A percentile compares a stretch with the other conserved stretches of the same genome.
phyloP scores from a whole-genome alignment of 2,113 vertebrate species.

The Macrotis lagotis region DNA sequence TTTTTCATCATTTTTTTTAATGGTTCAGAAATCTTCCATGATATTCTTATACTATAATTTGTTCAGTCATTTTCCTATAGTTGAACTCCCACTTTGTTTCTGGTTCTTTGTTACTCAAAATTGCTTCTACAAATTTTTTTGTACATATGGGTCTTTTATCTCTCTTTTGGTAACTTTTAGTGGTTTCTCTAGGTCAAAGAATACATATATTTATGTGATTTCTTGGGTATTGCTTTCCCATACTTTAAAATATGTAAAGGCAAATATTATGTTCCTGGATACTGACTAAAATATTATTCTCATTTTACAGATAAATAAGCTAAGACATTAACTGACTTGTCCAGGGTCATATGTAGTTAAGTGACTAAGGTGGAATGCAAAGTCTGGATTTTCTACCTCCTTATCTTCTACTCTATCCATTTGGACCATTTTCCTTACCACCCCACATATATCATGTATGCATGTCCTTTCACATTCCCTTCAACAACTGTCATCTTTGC shows the following conservation, averaged over 20 bases:
- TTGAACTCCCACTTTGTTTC: no score
- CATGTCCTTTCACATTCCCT: not conserved
- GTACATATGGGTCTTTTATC: no score
- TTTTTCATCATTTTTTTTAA: no score
- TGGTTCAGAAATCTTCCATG: no score
- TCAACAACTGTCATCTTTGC: not conserved
- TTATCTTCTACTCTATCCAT: not conserved
- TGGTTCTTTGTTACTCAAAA: no score
- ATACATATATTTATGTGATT: not conserved
- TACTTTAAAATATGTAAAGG: not conserved
- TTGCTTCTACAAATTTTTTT: no score
- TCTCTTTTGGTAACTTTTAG: no score
- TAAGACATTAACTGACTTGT: not conserved
- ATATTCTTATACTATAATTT: no score
- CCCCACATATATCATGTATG: not conserved
- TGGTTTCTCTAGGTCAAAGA: no score
- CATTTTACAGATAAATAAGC: not conserved
- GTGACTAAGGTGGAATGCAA: not conserved
- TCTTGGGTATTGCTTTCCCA: not conserved
- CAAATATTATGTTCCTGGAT: not conserved
- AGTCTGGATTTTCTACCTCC: not conserved
- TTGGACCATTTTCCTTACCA: not conserved
- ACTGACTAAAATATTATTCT: no score
- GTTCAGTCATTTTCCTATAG: no score
- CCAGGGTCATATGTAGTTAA: not conserved